Evolutionary conservation across 2,797 vertebrate genomes (phyloP).

Genomic region (Picus viridis): DNA sequence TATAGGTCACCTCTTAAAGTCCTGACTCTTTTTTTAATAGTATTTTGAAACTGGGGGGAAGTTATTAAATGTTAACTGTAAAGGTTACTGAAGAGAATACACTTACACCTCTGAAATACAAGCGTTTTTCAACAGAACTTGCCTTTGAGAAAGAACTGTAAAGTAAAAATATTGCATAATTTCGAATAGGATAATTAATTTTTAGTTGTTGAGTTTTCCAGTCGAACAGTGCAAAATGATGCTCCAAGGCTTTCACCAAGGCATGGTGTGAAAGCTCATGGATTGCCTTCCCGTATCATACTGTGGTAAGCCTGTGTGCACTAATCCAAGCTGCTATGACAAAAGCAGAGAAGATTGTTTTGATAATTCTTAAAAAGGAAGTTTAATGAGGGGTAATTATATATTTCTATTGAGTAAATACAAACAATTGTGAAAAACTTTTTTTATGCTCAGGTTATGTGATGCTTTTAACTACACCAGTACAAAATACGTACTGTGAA

Average conservation of each 20-base stretch:
- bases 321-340: neutral
- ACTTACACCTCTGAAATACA: neutral
- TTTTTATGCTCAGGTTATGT: neutral
- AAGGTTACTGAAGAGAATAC: neutral
- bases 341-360: neutral
- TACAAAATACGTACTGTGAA: neutral
- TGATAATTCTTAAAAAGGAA: neutral
- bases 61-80: neutral
- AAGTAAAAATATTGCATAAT: neutral
- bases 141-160: neutral
- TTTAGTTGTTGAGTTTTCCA: conserved; percentile 31
- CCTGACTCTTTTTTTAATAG: neutral
- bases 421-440: neutral
- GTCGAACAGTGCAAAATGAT: neutral
- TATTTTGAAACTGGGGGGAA: neutral
- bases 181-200: neutral
- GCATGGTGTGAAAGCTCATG: conserved; percentile 17
- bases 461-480: neutral
- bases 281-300: neutral
- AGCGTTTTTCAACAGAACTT: neutral
- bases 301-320: neutral
- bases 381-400: neutral
- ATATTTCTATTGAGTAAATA: neutral
- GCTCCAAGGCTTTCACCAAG: neutral
- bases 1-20: neutral